phyloP scores from a whole-genome alignment of 2,113 vertebrate genomes.

The Catharus fuscescens region DNA sequence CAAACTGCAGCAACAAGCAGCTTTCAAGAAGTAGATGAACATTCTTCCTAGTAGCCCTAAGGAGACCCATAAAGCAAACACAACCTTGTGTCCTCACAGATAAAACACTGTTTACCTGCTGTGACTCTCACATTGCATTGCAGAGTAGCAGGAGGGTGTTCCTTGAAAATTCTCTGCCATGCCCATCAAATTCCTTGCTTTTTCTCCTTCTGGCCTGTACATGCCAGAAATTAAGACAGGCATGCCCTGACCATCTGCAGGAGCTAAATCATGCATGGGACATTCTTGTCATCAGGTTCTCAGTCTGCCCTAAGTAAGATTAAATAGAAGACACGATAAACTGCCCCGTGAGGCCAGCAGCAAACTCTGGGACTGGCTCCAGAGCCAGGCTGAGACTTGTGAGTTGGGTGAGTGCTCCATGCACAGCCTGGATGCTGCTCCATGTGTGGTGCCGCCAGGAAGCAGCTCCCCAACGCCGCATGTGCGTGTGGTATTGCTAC shows the following conservation, averaged over 20 bases:
- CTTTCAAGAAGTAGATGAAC: neutral
- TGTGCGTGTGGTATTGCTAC: neutral
- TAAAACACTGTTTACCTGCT: neutral
- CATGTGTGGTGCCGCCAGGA: accelerated
- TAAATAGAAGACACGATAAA: neutral
- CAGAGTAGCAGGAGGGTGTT: neutral
- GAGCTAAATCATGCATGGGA: constrained; percentile 5
- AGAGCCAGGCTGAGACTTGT: accelerated
- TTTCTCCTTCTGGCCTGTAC: neutral
- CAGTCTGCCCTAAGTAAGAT: neutral
- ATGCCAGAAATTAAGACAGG: neutral
- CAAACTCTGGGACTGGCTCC: neutral
- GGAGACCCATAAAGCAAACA: neutral
- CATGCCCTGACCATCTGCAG: neutral
- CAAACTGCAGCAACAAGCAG: neutral
- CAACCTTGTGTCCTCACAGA: neutral
- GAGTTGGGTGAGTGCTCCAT: accelerated
- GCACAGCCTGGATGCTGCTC: neutral
- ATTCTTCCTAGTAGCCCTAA: neutral
- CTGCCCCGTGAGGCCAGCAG: neutral
- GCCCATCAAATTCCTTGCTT: neutral
- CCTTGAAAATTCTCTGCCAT: neutral
- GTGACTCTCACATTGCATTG: neutral
- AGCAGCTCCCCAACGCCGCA: neutral
- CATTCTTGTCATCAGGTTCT: neutral